These are phyloP conservation scores for Resseliella maxima DNA, from an alignment of 2,888 invertebrate species.

Conservation along the genomic window DNA sequence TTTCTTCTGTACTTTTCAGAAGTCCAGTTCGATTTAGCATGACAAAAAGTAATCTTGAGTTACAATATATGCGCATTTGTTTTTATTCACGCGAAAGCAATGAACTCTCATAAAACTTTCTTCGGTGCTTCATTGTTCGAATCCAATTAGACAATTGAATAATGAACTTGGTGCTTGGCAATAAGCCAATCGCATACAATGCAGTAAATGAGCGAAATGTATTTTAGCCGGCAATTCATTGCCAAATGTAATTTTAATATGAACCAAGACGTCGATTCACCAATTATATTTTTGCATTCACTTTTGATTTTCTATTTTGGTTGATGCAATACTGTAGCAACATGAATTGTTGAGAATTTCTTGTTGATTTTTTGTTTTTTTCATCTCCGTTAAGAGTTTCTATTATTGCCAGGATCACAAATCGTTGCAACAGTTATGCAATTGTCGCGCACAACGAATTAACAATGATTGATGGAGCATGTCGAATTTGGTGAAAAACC, in stretches of 20 bases:
- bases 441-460: conserved; percentile 20
- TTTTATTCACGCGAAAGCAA: neutral
- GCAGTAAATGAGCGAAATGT: neutral
- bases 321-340: neutral
- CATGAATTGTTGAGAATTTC: neutral
- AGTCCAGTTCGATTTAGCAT: neutral
- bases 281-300: neutral
- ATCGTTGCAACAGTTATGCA: neutral
- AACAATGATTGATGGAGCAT: conserved; percentile 31
- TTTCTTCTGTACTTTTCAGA: neutral
- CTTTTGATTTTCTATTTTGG: neutral
- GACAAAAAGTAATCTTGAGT: neutral
- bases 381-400: neutral
- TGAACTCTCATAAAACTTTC: neutral
- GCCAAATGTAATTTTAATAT: conserved; percentile 4
- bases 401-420: neutral
- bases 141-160: conserved; percentile 25
- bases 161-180: conserved; percentile 19
- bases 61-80: neutral
- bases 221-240: neutral
- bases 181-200: neutral
- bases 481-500: conserved; percentile 14
- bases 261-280: neutral
- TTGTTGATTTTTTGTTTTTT: neutral
- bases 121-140: conserved; percentile 6